Evolutionary conservation across 2,113 vertebrate genomes (phyloP).

Genomic region (Colaptes auratus): DNA sequence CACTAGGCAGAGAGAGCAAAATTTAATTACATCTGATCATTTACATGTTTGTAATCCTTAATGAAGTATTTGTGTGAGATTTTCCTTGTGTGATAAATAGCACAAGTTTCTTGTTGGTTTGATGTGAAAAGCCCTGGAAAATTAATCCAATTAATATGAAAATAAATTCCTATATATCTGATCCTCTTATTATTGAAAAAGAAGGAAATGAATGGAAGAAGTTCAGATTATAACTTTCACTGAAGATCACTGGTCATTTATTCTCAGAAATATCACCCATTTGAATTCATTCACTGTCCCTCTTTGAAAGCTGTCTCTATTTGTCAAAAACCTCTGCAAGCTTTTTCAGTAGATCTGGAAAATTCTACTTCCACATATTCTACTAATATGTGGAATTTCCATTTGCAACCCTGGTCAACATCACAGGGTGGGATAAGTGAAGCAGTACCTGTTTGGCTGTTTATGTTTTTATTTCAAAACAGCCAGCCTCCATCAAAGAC

Average conservation of each 20-base stretch:
- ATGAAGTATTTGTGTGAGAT: too few relatives aligned
- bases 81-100: too few relatives aligned
- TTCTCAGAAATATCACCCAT: neutral
- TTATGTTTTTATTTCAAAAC: neutral
- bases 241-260: neutral
- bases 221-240: neutral
- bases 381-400: neutral
- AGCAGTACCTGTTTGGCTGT: neutral
- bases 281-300: neutral
- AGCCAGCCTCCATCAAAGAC: neutral
- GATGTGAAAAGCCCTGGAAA: too few relatives aligned
- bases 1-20: too few relatives aligned
- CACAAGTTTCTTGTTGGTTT: too few relatives aligned
- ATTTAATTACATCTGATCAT: too few relatives aligned
- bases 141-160: too few relatives aligned
- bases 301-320: neutral
- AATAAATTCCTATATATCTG: neutral
- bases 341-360: neutral
- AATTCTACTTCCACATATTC: neutral
- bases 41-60: too few relatives aligned
- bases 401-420: neutral
- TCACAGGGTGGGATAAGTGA: neutral
- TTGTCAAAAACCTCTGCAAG: neutral
- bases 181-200: neutral
- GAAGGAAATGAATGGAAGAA: neutral